These are phyloP conservation scores for Phortica okadai DNA, from an alignment of 2,888 invertebrate species.

Conservation along the genomic window DNA sequence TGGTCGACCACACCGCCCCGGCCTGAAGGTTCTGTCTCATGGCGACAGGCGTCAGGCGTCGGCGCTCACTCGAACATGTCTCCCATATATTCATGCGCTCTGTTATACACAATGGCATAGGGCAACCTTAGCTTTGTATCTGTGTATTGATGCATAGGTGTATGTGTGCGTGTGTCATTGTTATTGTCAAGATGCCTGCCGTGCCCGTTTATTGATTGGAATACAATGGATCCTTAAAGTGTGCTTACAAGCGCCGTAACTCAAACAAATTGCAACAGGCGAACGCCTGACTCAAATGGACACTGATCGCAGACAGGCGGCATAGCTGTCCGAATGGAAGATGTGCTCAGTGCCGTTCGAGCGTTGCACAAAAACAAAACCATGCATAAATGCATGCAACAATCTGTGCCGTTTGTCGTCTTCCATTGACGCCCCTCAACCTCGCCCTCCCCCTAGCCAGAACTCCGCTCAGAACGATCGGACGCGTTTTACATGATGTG, in stretches of 20 bases:
- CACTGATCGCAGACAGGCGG: conserved; percentile 18
- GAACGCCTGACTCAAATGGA: conserved; percentile 65
- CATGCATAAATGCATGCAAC: conserved; percentile 43
- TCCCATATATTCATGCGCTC: background rate
- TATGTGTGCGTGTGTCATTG: conserved; percentile 48
- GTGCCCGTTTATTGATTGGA: conserved; percentile 69
- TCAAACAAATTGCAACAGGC: conserved; percentile 76
- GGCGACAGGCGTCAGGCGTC: conserved; percentile 13
- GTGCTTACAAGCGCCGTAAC: conserved; percentile 77
- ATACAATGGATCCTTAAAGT: conserved; percentile 77
- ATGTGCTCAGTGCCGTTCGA: conserved; percentile 17
- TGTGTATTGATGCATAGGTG: background rate
- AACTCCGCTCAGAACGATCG: conserved; percentile 31
- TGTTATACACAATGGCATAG: background rate
- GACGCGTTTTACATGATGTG: conserved; percentile 65
- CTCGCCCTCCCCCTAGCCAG: conserved; percentile 5
- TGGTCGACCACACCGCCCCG: too few species aligned
- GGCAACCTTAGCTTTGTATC: background rate
- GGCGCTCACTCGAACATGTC: conserved; percentile 59
- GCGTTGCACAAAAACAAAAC: conserved; percentile 58
- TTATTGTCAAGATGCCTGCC: conserved; percentile 60
- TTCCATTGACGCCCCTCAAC: conserved; percentile 1
- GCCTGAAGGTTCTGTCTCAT: too few species aligned
- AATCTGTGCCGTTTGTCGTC: conserved; percentile 20
- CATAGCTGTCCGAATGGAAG: background rate